Percentiles rank a stretch among this genome's conserved stretches.
Conservation (phyloP, 2,113 vertebrate species). For the Perccottus glenii region DNA sequence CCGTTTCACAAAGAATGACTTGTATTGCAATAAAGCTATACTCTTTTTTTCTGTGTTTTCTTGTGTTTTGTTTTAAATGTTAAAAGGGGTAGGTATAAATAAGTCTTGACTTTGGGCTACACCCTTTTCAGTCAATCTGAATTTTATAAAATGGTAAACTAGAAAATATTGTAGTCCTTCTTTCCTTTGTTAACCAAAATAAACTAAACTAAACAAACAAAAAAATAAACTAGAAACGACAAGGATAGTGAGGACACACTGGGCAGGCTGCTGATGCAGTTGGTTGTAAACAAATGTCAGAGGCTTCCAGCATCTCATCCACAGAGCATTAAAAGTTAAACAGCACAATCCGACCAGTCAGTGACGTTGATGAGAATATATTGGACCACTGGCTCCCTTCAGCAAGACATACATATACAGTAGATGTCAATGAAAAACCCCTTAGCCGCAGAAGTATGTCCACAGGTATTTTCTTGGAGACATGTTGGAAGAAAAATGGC, state of each 20-base stretch:
- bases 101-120: too few relatives aligned
- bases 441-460: conserved; percentile 50
- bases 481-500: conserved; percentile 1
- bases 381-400: conserved; percentile 6
- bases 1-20: too few relatives aligned
- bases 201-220: not conserved
- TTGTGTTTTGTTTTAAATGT: too few relatives aligned
- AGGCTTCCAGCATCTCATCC: conserved; percentile 17
- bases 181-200: too few relatives aligned
- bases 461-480: conserved; percentile 21
- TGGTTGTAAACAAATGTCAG: conserved; percentile 31
- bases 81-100: too few relatives aligned
- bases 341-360: conserved; percentile 29
- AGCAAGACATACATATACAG: not conserved
- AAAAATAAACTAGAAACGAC: conserved; percentile 21
- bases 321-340: conserved; percentile 34
- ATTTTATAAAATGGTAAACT: too few relatives aligned
- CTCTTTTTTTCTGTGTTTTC: too few relatives aligned
- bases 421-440: conserved; percentile 38
- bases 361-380: conserved; percentile 20
- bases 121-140: too few relatives aligned
- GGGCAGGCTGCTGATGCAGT: not conserved
- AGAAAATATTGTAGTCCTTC: too few relatives aligned
- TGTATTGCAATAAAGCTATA: too few relatives aligned
- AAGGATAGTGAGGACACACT: conserved; percentile 2